phyloP scores from a whole-genome alignment of 2,888 invertebrate genomes.

The Synanthedon vespiformis region DNA sequence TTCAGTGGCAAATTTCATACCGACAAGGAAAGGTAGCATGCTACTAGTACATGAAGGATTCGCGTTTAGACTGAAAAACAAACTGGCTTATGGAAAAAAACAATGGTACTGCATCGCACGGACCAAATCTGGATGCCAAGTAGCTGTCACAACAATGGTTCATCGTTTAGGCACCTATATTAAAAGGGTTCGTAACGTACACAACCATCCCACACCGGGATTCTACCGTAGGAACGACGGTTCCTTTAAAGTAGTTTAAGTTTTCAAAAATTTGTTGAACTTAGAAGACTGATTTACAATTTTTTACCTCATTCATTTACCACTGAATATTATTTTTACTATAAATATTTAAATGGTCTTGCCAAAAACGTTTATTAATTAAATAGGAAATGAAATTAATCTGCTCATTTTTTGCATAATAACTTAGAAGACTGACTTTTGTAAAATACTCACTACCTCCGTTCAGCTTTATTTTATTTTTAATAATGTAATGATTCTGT shows the following conservation, averaged over 20 bases:
- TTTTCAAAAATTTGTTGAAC: not conserved
- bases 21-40: slow-evolving; percentile 51
- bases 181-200: slow-evolving; percentile 41
- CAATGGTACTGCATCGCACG: slow-evolving; percentile 60
- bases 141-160: slow-evolving; percentile 44
- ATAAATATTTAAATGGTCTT: not conserved
- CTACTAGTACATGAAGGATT: slow-evolving; percentile 49
- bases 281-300: slow-evolving; percentile 5
- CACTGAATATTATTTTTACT: slow-evolving; percentile 1
- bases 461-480: not conserved
- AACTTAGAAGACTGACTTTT: not conserved
- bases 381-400: not conserved
- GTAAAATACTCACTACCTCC: not conserved
- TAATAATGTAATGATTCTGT: not conserved
- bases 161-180: slow-evolving; percentile 35
- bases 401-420: not conserved
- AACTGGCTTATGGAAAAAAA: slow-evolving; percentile 55
- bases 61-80: slow-evolving; percentile 54
- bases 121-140: slow-evolving; percentile 51
- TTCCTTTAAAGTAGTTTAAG: slow-evolving; percentile 48
- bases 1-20: slow-evolving; percentile 56
- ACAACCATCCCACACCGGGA: slow-evolving; percentile 51
- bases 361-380: not conserved
- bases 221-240: slow-evolving; percentile 50
- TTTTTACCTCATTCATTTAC: slow-evolving; percentile 8